Base-by-base conservation (phyloP, 2,113 vertebrate genomes). In the Synodontis membranacea region DNA sequence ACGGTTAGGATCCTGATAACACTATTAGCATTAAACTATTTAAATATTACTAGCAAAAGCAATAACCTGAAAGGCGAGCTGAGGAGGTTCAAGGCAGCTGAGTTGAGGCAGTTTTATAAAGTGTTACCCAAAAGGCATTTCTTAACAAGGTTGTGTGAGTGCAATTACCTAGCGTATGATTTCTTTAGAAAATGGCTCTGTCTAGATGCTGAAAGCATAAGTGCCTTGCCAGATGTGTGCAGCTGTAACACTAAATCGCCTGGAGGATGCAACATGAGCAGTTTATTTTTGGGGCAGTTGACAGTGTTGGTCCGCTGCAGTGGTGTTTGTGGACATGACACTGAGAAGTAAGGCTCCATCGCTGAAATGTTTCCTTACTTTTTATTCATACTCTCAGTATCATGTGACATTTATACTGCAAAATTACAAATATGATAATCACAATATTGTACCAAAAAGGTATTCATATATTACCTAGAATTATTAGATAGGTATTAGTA, bases 61-160 rank as follows among this genome's bases (percentile, higher is more conserved):
- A 79, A 79, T 34, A 52, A 54, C 6, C 17, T 48, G 42, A 75
- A 48, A 48, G 23, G 50, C 56, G 14, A 56, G 28, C 58, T 64
- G 28, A 82, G 39, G 58, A 19, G 46, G 58, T 17, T 58, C 12
- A 21, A 84, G 50, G 34, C 37, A 56, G 25, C 68, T 31, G 52
- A 21, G 9, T 52, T 66, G 54, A 10, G 46, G 34, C 1, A 4
- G 15, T 54, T 84, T 54, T 72, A 74, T 74, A 56, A 84, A 72
- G 23, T 74, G 50, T 84, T 84, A 54, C 66, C 37, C 82, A 37
- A 54, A 54, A 76, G 66, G 68, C 83, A 74, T 54, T 84, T 84
- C 28, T 54, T 60, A 42, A 60, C 56, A 66, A 84, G 72, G 39
- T 75, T 39, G 31, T 84, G 66, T 25, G 66, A 84, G 37, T 25